Conservation (phyloP, 2,797 vertebrate species). For the Pseudomugil gertrudae region DNA sequence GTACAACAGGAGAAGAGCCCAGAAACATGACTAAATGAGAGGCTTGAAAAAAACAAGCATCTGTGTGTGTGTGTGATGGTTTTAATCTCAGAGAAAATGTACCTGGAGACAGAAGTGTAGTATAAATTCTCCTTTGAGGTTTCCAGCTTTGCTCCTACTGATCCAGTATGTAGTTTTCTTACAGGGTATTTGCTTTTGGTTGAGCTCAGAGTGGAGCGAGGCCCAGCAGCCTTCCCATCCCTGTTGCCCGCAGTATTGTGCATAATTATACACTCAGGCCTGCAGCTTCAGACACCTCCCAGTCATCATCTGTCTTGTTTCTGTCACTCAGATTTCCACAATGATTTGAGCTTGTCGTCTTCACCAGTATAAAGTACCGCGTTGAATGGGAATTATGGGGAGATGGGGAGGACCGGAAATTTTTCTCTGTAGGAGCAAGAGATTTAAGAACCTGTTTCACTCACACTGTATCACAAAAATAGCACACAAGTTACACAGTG, state of each 20-base stretch:
- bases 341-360: constrained; percentile 72
- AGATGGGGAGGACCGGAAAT: constrained; percentile 22
- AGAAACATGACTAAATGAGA: constrained; percentile 83
- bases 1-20: constrained; percentile 77
- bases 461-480: neutral
- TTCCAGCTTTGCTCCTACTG: constrained; percentile 43
- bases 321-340: constrained; percentile 82
- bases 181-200: constrained; percentile 46
- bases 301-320: constrained; percentile 84
- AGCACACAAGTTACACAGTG: neutral
- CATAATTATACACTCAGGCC: constrained; percentile 79
- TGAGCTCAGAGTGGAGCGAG: constrained; percentile 38
- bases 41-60: constrained; percentile 64
- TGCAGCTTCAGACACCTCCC: constrained; percentile 81
- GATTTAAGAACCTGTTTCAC: constrained; percentile 26
- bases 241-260: constrained; percentile 57
- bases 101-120: constrained; percentile 44
- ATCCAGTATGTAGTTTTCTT: constrained; percentile 47
- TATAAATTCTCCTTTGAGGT: constrained; percentile 68
- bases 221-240: constrained; percentile 34
- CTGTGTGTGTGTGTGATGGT: constrained; percentile 42
- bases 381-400: constrained; percentile 32
- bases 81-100: constrained; percentile 61
- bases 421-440: constrained; percentile 25
- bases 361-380: constrained; percentile 51